Conservation (phyloP, 2,113 vertebrate genomes). For the Cephalopholis sonnerati region DNA sequence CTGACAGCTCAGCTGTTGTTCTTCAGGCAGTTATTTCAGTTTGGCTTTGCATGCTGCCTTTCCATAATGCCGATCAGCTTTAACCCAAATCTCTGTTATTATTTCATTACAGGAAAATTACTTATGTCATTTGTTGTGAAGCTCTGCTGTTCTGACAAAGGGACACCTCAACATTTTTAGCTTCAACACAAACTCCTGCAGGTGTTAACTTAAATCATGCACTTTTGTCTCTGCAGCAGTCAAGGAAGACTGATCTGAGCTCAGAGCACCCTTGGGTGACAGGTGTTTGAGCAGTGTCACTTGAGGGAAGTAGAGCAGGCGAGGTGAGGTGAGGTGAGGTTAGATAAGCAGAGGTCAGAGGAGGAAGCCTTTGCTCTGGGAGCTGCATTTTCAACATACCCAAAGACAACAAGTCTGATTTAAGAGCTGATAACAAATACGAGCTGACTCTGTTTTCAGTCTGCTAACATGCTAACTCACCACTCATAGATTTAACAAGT, state of each 20-base stretch:
- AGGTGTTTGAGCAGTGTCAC: slow-evolving; percentile 46
- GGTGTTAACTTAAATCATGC: background rate
- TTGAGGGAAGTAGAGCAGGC: slow-evolving; percentile 42
- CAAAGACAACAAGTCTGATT: background rate
- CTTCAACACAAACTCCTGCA: background rate
- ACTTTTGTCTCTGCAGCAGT: background rate
- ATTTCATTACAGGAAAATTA: background rate
- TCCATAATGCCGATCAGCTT: background rate
- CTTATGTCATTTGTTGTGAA: background rate
- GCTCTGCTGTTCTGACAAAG: background rate
- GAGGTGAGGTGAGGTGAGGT: slow-evolving; percentile 18
- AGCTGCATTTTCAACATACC: slow-evolving; percentile 44
- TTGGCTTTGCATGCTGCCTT: background rate
- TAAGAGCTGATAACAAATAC: background rate
- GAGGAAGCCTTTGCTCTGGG: slow-evolving; percentile 30
- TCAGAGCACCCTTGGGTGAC: slow-evolving; percentile 26
- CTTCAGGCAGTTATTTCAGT: background rate
- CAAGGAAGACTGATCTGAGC: background rate
- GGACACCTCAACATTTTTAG: background rate
- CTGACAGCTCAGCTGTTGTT: too few relatives aligned
- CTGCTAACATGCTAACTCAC: background rate
- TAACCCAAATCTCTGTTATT: background rate
- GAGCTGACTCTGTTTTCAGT: background rate
- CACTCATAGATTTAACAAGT: too few relatives aligned
- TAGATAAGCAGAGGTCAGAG: slow-evolving; percentile 56